Base-by-base conservation (phyloP, 2,797 vertebrate genomes). In the Scyliorhinus canicula region DNA sequence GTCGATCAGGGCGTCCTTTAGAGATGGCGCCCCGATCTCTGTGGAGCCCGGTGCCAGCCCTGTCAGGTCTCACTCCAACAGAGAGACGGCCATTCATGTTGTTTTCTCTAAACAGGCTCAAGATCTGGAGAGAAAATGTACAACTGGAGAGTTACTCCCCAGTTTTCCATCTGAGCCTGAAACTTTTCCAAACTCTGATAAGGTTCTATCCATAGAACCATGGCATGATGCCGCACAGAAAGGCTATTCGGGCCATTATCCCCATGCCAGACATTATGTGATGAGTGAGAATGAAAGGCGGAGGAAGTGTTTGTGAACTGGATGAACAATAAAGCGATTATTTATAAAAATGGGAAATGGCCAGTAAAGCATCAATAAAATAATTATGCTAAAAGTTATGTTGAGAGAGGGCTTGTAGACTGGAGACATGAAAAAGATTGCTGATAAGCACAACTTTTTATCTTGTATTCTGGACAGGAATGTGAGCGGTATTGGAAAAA, bases 321-420 rank as follows among this genome's bases (percentile, higher is more conserved):
- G 44, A 55, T 93, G 47, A 95, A 93, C 84, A 44, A 84, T 52
- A 95, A 95, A 96, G 95, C 14, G 95, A 96, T 95, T 95, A 95
- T 95, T 96, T 95, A 95, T 0, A 95, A 55, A 95, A 95, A 95
- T 95, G 63, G 95, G 95, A 93, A 24, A 44, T 16, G 95, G 1
- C 95, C 95, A 95, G n/a, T 95, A 85, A 96, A 86, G 55, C 79
- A 95, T 95, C 63, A 74, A 31, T 35, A 19, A 14, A 12, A 95
- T 95, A 95, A 95, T 60, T 95, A 95, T 95, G 95, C 95, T 95
- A 88, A 82, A 96, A 95, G 95, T 77, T 95, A 96, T 95, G 95
- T 95, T 88, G 95, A n/a, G 35, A 74, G 71, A 74, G 47, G 26
- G 11, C 9, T 28, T 28, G 84, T 26, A 88, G 52, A 85, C 11